Percentiles rank a stretch among this genome's conserved stretches.
phyloP scores from a whole-genome alignment of 2,797 vertebrate genomes.

The Carcharodon carcharias region DNA sequence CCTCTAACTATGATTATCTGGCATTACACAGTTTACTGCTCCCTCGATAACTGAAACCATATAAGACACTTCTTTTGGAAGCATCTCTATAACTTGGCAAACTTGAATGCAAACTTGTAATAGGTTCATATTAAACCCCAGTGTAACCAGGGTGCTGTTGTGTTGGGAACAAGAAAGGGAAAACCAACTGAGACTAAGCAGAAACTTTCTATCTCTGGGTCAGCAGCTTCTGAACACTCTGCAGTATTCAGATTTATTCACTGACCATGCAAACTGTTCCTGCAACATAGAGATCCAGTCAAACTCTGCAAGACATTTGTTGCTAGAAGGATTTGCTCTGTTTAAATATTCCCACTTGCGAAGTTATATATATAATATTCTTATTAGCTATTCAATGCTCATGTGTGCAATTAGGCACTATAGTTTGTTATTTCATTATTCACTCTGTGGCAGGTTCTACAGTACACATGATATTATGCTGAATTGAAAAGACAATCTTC shows the following conservation, averaged over 20 bases:
- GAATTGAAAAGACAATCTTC: not conserved
- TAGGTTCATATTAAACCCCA: not conserved
- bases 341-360: not conserved
- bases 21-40: not conserved
- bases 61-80: not conserved
- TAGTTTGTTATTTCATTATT: not conserved
- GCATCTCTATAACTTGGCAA: not conserved
- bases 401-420: not conserved
- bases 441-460: not conserved
- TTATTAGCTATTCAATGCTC: not conserved
- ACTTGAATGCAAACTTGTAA: not conserved
- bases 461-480: not conserved
- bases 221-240: not conserved
- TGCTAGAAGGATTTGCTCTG: not conserved
- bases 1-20: not conserved
- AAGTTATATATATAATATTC: not conserved
- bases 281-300: not conserved
- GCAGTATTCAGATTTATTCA: not conserved
- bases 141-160: not conserved
- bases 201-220: not conserved
- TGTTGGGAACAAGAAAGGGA: not conserved
- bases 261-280: not conserved
- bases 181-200: not conserved
- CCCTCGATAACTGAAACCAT: not conserved
- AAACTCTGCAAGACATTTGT: not conserved